Conservation (phyloP, 1,140 invertebrate genomes). For the Drosophila truncata region DNA sequence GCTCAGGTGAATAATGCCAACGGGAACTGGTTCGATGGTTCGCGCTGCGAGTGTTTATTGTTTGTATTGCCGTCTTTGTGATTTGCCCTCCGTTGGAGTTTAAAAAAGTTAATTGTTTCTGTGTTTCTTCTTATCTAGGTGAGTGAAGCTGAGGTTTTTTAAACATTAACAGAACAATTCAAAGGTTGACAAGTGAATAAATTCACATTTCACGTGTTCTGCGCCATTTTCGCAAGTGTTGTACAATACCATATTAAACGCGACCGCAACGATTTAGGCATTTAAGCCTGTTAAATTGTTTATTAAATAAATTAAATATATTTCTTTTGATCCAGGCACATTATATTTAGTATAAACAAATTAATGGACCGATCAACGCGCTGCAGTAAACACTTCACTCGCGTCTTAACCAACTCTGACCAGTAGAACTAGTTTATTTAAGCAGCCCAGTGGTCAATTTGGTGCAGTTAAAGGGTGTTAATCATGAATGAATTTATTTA, state of each 20-base stretch:
- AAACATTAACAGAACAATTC: background rate
- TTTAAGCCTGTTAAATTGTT: background rate
- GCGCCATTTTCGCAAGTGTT: conserved; percentile 34
- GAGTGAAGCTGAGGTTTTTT: background rate
- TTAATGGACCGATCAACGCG: background rate
- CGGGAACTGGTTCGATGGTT: conserved; percentile 47
- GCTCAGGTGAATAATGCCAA: conserved; percentile 47
- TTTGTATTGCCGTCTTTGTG: conserved; percentile 37
- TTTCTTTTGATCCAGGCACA: conserved; percentile 23
- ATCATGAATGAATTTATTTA: background rate
- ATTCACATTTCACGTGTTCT: conserved; percentile 31
- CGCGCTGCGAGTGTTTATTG: conserved; percentile 41
- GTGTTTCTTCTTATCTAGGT: conserved; percentile 4
- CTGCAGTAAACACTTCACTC: background rate
- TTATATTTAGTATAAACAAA: conserved; percentile 17
- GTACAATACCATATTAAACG: conserved; percentile 11
- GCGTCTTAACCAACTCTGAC: conserved; percentile 19
- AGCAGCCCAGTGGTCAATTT: conserved; percentile 8
- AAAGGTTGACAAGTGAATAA: background rate
- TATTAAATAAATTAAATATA: background rate
- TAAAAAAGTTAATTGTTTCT: background rate
- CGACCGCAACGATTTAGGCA: no score
- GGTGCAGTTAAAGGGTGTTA: background rate
- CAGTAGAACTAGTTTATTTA: conserved; percentile 27
- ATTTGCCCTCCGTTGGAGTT: conserved; percentile 10